Evolutionary conservation across 2,797 vertebrate species (phyloP), one percentile per base, ranked within the genome.

Genomic region (Amblyopsis hoosieri): DNA sequence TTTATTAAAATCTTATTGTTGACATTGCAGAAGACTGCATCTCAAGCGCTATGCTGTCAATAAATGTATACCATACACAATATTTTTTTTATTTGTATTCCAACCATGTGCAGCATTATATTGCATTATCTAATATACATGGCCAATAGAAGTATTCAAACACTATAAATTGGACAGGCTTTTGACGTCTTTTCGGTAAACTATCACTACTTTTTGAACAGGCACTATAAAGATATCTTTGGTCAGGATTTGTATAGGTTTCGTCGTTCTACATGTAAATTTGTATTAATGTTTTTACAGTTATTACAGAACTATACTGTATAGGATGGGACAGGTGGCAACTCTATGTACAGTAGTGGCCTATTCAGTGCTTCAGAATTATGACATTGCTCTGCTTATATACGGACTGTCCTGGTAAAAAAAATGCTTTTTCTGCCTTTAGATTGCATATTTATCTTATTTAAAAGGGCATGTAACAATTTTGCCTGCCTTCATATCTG

Each of bases 401-500:
- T 75, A 70, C 69, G 72, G 54, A 23, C 23, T 23, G 23, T 23
- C 3, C 23, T 23, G 3, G 3, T 23, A 23, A 23, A 23, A 67
- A 75, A 67, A 31, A 49, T 71, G 66, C 31, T 23, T 74, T 48
- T 73, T 4, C 66, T 66, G 76, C 46, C 60, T 61, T 75, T 69
- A 15, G 66, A 82, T 62, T 76, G 70, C 51, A 42, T 45, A 79
- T 71, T 56, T 57, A 68, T 52, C 81, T 76, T 58, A 49, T 80
- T 82, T 62, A 45, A 69, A 59, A 66, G 78, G 70, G 64, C 72
- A 78, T 69, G 77, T 54, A 14, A 56, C 51, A 61, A 13, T 45
- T 85, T 83, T 81, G 74, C 75, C 71, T 82, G 79, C 74, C 83
- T 88, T 81, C 31, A 64, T 48, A 75, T 57, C 62, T 69, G 78